A percentile compares a stretch with the other conserved stretches of the same genome.
These are phyloP conservation scores for Poeciliopsis infans DNA, from an alignment of 2,797 vertebrate genomes.

Conservation along the genomic window DNA sequence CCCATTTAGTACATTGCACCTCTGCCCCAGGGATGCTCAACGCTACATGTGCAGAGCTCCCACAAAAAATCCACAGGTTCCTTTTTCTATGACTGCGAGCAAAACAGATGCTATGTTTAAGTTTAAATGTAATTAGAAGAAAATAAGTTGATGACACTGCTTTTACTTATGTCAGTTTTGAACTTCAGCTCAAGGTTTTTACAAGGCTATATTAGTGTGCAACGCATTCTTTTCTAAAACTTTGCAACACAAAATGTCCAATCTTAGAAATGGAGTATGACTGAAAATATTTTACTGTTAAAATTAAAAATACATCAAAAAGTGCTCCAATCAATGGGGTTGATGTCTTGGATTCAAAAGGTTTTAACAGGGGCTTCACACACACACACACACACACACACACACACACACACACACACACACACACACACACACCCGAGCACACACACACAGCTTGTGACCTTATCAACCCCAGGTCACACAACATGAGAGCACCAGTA, in stretches of 20 bases:
- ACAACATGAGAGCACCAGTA: slow-evolving; percentile 27
- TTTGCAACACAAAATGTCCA: too few relatives aligned
- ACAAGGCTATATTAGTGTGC: too few relatives aligned
- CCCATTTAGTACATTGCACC: slow-evolving; percentile 54
- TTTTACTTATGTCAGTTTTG: slow-evolving; percentile 1
- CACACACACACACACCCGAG: not conserved
- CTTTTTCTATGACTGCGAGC: slow-evolving; percentile 6
- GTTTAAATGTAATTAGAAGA: slow-evolving; percentile 32
- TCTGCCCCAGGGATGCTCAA: slow-evolving; percentile 37
- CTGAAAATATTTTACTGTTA: too few relatives aligned
- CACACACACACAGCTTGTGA: slow-evolving; percentile 13
- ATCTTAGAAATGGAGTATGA: too few relatives aligned
- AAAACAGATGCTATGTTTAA: slow-evolving; percentile 21
- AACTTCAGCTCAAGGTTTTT: slow-evolving; percentile 9
- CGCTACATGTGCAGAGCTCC: slow-evolving; percentile 13
- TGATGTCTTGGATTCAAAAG: not conserved
- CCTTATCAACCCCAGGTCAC: slow-evolving; percentile 38
- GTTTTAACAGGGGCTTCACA: not conserved
- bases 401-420: slow-evolving; percentile 11
- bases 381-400: not conserved
- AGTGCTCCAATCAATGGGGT: not conserved
- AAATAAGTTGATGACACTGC: slow-evolving; percentile 4
- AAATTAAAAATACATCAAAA: not conserved
- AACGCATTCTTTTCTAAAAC: too few relatives aligned
- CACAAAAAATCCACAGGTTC: slow-evolving; percentile 3